Base-by-base conservation (phyloP, 2,888 invertebrate genomes). In the Oligia fasciuncula region DNA sequence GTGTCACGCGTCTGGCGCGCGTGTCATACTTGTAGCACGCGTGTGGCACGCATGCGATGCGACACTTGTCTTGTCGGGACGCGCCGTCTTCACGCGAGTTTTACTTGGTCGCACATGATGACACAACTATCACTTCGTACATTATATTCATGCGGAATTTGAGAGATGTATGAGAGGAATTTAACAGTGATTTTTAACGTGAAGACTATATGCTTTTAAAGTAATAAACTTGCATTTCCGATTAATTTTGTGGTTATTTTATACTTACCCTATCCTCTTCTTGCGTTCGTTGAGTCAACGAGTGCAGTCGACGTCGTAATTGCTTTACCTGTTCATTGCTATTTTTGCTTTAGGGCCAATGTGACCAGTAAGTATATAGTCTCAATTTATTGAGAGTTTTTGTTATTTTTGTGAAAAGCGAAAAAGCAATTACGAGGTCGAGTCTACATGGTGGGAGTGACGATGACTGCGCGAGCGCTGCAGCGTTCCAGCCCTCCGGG, bases 151-250 rank as follows among this genome's bases (percentile, higher is more conserved):
- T 90, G 76, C 77, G 73, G 75, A 84, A 80, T 81, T 84, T 73
- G 85, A 84, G 85, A 84, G 82, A 87, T 84, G 90, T 90, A 87
- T 89, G 90, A 90, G 87, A 90, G 88, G 84, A 88, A 88, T 91
- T 90, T 90, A 91, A 92, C 93, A 91, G 92, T 91, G 89, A 85
- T 83, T 89, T 93, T 93, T 91, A 91, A 90, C 91, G 91, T 92
- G 93, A 93, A 94, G 92, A 95, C 93, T 93, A 93, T 93, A 93
- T 94, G 95, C 95, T 95, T 95, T 93, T 93, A 90, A 94, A 94
- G 93, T 94, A 95, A 95, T 95, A 95, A 95, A 94, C 93, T 92
- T 94, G 95, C 95, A 95, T 95, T 95, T 95, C 94, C 89, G 90
- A 94, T 87, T 91, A 81, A 66, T 76, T 67, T 79, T 85, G 85